phyloP scores from a whole-genome alignment of 2,797 vertebrate species.

The Jordanella pulchra region DNA sequence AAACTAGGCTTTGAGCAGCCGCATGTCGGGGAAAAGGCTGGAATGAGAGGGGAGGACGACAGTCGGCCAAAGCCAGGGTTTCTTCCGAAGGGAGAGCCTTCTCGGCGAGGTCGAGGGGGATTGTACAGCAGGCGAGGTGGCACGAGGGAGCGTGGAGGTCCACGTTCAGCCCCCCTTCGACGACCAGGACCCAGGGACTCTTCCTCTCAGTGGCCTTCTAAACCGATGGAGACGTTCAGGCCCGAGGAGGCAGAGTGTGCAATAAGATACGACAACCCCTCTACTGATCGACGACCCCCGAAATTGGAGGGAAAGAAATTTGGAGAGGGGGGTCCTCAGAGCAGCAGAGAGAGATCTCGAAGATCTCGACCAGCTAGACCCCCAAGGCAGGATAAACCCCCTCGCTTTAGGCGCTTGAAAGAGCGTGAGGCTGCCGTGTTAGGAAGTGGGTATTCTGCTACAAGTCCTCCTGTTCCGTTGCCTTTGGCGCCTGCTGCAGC shows the following conservation, averaged over 20 bases:
- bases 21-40: slow-evolving; percentile 69
- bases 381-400: slow-evolving; percentile 96
- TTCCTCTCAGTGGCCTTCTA: slow-evolving; percentile 82
- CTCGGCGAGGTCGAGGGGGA: slow-evolving; percentile 91
- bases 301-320: slow-evolving; percentile 92
- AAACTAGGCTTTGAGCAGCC: slow-evolving; percentile 74
- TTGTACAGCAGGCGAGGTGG: slow-evolving; percentile 87
- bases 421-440: slow-evolving; percentile 84
- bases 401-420: slow-evolving; percentile 93
- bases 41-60: slow-evolving; percentile 85
- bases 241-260: slow-evolving; percentile 85
- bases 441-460: slow-evolving; percentile 82
- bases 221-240: slow-evolving; percentile 87
- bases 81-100: slow-evolving; percentile 96
- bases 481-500: slow-evolving; percentile 68
- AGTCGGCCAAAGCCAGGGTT: slow-evolving; percentile 91
- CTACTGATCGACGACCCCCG: slow-evolving; percentile 78
- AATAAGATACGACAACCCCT: slow-evolving; percentile 71
- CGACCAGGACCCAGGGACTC: slow-evolving; percentile 84
- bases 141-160: slow-evolving; percentile 86
- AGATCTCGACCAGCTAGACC: slow-evolving; percentile 92
- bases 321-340: slow-evolving; percentile 83
- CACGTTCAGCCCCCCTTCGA: slow-evolving; percentile 86
- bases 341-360: slow-evolving; percentile 88
- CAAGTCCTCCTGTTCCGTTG: slow-evolving; percentile 57